Base-by-base conservation (phyloP, 2,888 invertebrate genomes). In the Diarsia rubi region DNA sequence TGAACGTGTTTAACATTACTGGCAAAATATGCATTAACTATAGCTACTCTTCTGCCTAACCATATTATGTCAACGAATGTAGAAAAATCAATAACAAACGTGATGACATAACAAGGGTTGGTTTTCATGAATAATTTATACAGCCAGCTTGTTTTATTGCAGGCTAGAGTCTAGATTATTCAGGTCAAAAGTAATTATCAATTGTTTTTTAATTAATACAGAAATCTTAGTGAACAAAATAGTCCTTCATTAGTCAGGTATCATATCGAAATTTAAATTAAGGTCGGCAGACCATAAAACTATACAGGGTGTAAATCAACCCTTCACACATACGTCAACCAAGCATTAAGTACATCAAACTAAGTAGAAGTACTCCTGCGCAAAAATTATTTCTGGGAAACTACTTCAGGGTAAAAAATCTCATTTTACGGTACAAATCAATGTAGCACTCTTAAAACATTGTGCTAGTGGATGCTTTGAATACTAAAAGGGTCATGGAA, bases 101-200 rank as follows among this genome's bases (percentile, higher is more conserved):
- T n/a, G 12, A 49, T 24, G 49, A 52, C n/a, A 31, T 49, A 27
- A 27, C 9, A 24, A 19, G 24, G 47, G 59, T n/a, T 52, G n/a
- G 52, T 19, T 31, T 49, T 37, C 37, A 19, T 44, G 78, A 60
- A 45, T 14, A 2, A 45, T 70, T 2, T 16, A 31, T 37, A 24
- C 3, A 21, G 31, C 21, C 21, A 4, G 14, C 47, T 21, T 16
- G 4, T 59, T 78, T 75, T 69, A 75, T 79, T 60, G 19, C n/a
- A 12, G 37, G 19, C 31, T 69, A 27, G 78, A 27, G 37, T 37
- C n/a, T 45, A 37, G 21, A 37, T 19, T 45, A 62, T 37, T 12
- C 14, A 12, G 37, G 14, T 11, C 27, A n/a, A 45, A 49, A n/a
- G n/a, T 31, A 44, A 4, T 1, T 57, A 19, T 5, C 60, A 60